Percentiles rank a stretch among this genome's conserved stretches.
These are phyloP conservation scores for Bembecia ichneumoniformis DNA, from an alignment of 2,888 invertebrate genomes.

Conservation along the genomic window DNA sequence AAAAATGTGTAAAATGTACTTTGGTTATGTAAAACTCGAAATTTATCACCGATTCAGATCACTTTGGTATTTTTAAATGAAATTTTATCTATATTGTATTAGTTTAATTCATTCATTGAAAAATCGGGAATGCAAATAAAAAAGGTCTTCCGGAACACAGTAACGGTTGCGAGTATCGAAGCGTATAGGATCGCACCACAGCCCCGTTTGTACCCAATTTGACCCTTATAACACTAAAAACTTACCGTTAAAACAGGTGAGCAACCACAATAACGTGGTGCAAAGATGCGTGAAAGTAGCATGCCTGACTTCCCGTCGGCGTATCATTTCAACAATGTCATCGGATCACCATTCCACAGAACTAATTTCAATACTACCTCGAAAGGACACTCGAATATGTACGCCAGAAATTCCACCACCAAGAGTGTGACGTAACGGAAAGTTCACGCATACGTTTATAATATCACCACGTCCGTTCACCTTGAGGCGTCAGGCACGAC, in stretches of 20 bases:
- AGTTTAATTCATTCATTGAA: neutral
- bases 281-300: conserved; percentile 45
- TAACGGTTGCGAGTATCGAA: conserved; percentile 36
- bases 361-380: conserved; percentile 28
- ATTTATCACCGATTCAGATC: too few species aligned
- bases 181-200: conserved; percentile 30
- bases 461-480: conserved; percentile 30
- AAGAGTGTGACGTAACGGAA: conserved; percentile 57
- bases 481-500: conserved; percentile 38
- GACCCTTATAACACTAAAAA: conserved; percentile 32
- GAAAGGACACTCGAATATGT: conserved; percentile 27
- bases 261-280: conserved; percentile 47
- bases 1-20: neutral
- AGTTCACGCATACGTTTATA: conserved; percentile 23
- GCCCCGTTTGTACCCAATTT: conserved; percentile 31
- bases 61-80: neutral
- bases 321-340: conserved; percentile 58
- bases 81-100: neutral
- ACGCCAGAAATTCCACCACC: conserved; percentile 37
- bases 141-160: conserved; percentile 1
- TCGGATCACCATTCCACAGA: conserved; percentile 55
- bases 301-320: conserved; percentile 43
- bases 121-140: neutral
- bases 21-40: too few species aligned
- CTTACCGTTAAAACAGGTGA: conserved; percentile 63